Evolutionary conservation across 2,888 invertebrate species (phyloP).

Genomic region (Amphipyra berbera): DNA sequence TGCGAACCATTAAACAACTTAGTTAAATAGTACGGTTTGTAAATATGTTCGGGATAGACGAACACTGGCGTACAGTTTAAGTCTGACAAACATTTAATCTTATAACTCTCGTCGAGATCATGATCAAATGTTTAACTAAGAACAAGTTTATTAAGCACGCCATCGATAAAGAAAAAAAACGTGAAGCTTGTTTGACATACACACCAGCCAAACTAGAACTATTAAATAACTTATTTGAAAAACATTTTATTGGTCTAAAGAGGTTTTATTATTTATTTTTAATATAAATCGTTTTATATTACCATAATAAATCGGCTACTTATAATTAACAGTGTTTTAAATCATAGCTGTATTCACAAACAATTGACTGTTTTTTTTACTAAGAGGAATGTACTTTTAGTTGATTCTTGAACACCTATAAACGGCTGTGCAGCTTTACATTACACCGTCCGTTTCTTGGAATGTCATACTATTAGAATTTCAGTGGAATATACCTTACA

Average conservation of each 20-base stretch:
- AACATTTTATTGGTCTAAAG: not conserved
- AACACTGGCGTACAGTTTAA: not conserved
- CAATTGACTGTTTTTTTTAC: constrained; percentile 3
- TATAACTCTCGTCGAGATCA: not conserved
- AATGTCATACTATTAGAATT: constrained; percentile 35
- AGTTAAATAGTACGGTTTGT: not conserved
- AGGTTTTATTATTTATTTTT: not conserved
- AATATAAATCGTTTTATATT: not conserved
- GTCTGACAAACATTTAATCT: not conserved
- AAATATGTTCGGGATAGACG: not conserved
- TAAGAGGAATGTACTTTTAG: constrained; percentile 1
- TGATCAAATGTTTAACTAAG: too few species aligned
- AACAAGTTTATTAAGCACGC: too few species aligned
- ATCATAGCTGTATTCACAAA: constrained; percentile 6
- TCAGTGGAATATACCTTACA: constrained; percentile 54
- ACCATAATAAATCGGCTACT: not conserved
- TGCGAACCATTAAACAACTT: not conserved
- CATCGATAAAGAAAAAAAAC: too few species aligned
- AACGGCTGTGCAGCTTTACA: constrained; percentile 55
- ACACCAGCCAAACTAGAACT: not conserved
- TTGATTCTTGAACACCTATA: constrained; percentile 15
- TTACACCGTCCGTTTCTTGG: constrained; percentile 61
- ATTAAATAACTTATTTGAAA: not conserved
- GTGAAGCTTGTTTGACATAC: not conserved
- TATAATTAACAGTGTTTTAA: not conserved